A percentile compares a stretch with the other conserved stretches of the same genome.
phyloP scores from a whole-genome alignment of 2,113 vertebrate species.

The Reinhardtius hippoglossoides region DNA sequence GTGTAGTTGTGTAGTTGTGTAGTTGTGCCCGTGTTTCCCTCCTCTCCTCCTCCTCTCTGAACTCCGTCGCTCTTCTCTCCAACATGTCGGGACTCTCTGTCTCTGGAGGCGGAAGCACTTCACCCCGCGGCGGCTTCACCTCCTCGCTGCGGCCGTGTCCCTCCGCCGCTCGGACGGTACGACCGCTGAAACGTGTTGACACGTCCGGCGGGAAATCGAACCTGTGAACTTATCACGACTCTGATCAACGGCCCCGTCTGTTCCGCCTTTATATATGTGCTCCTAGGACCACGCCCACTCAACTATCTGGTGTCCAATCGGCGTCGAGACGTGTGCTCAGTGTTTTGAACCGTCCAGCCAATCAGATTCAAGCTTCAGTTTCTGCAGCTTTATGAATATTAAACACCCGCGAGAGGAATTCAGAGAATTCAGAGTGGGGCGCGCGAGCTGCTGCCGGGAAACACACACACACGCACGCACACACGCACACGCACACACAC shows the following conservation, averaged over 20 bases:
- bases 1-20: too few species aligned
- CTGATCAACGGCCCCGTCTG: background rate
- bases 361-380: slow-evolving; percentile 17
- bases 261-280: background rate
- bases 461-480: background rate
- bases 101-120: background rate
- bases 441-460: slow-evolving; percentile 43
- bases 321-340: slow-evolving; percentile 12
- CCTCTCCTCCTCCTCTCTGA: slow-evolving; percentile 43
- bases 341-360: slow-evolving; percentile 60
- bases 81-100: slow-evolving; percentile 50
- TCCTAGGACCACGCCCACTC: background rate
- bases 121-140: slow-evolving; percentile 18
- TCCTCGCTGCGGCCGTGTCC: background rate
- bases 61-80: slow-evolving; percentile 65
- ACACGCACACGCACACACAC: background rate
- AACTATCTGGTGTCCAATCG: slow-evolving; percentile 18
- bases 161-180: background rate
- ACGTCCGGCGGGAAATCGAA: too few species aligned
- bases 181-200: background rate
- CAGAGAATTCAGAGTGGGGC: slow-evolving; percentile 32
- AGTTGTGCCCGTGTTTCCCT: too few species aligned
- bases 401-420: slow-evolving; percentile 43
- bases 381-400: slow-evolving; percentile 48
- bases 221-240: too few species aligned